These are phyloP conservation scores for Drosophila pallidifrons DNA, from an alignment of 1,140 invertebrate species.

Conservation along the genomic window DNA sequence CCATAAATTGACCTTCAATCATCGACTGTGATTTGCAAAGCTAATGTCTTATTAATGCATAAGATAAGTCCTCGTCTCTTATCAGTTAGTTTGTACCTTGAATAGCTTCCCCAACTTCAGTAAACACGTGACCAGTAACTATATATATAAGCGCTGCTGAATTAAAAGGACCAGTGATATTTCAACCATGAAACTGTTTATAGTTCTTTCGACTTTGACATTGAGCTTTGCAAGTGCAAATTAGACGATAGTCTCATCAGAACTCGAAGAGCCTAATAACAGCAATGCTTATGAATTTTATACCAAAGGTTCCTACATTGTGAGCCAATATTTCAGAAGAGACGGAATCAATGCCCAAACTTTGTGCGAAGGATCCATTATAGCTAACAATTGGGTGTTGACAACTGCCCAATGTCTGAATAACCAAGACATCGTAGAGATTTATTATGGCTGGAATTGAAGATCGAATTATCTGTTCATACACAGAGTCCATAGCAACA, in stretches of 20 bases:
- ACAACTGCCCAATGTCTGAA: conserved; percentile 87
- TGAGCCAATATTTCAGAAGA: conserved; percentile 76
- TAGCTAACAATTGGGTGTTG: conserved; percentile 86
- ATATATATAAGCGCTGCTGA: neutral
- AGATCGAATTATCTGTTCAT: conserved; percentile 34
- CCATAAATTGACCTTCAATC: no score
- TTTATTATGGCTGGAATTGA: conserved; percentile 68
- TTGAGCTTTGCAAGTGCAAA: conserved; percentile 4
- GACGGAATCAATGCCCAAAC: conserved; percentile 54
- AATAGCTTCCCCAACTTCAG: neutral
- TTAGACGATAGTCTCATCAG: neutral
- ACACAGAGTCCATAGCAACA: conserved; percentile 49
- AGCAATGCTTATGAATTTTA: conserved; percentile 51
- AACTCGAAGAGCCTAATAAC: neutral
- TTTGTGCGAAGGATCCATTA: conserved; percentile 87
- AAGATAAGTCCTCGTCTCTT: no score
- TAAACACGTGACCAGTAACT: neutral
- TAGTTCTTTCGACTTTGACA: neutral
- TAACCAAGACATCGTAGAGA: conserved; percentile 45
- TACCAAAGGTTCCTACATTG: conserved; percentile 86
- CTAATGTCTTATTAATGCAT: neutral
- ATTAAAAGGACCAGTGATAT: neutral
- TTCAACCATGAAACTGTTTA: neutral
- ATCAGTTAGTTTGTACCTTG: neutral
- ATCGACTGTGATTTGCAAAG: neutral